Conservation (phyloP, 2,888 invertebrate genomes). For the Heliconius cydno region DNA sequence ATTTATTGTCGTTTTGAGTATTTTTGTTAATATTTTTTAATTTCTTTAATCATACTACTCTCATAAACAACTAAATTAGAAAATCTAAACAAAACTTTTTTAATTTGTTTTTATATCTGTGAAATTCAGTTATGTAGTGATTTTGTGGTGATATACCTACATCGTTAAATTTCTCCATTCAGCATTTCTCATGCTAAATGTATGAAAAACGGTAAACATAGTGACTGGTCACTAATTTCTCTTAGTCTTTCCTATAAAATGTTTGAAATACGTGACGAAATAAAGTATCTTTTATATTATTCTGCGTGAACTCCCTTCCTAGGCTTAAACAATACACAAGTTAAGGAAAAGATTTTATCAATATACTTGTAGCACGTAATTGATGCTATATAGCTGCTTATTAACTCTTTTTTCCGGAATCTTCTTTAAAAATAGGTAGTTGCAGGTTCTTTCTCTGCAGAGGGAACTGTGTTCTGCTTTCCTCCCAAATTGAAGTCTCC, state of each 20-base stretch:
- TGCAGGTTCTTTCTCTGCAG: neutral
- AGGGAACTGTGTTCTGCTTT: neutral
- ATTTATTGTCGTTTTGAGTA: too few species aligned
- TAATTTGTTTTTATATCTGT: too few species aligned
- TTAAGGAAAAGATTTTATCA: conserved; percentile 33
- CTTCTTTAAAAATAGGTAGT: neutral
- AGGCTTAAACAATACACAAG: conserved; percentile 34
- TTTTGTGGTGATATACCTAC: too few species aligned
- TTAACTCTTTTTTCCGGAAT: conserved; percentile 1
- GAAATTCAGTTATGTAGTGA: too few species aligned
- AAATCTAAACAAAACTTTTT: too few species aligned
- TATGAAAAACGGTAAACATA: too few species aligned
- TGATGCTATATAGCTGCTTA: conserved; percentile 29
- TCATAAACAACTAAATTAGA: too few species aligned
- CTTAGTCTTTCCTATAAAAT: neutral
- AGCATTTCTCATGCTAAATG: too few species aligned
- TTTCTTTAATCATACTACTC: too few species aligned
- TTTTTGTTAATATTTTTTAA: too few species aligned
- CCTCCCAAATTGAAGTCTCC: neutral
- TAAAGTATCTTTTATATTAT: neutral
- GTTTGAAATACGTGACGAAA: neutral
- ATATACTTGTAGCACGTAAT: conserved; percentile 29
- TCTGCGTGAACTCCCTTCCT: conserved; percentile 28
- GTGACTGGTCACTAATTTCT: too few species aligned
- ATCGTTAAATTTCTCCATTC: too few species aligned